These are phyloP conservation scores for Cherax destructor DNA, from an alignment of 1,140 invertebrate species.

Conservation along the genomic window DNA sequence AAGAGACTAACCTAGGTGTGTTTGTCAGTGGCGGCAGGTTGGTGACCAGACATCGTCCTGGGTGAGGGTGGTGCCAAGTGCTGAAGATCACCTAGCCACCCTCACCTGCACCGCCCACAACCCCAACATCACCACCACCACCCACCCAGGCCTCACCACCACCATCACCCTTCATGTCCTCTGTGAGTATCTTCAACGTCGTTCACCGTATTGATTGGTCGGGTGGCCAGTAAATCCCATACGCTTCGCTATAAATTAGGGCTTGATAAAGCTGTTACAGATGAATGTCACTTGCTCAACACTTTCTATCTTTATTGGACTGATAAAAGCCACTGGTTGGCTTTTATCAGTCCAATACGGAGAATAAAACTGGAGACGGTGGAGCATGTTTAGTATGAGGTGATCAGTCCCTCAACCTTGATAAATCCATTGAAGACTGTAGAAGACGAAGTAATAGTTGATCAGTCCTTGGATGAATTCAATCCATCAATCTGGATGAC, in stretches of 20 bases:
- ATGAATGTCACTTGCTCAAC: too few relatives aligned
- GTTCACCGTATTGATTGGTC: too few relatives aligned
- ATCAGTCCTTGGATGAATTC: neutral
- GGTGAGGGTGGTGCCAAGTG: slow-evolving; percentile 19
- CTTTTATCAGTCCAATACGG: neutral
- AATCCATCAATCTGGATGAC: neutral
- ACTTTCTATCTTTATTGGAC: neutral
- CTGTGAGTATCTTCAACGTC: slow-evolving; percentile 80
- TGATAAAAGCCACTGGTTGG: too few relatives aligned
- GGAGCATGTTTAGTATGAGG: neutral
- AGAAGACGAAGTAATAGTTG: neutral
- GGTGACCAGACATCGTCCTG: slow-evolving; percentile 40
- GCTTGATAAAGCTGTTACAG: too few relatives aligned
- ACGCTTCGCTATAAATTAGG: too few relatives aligned
- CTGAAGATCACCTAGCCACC: slow-evolving; percentile 84
- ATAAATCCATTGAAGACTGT: neutral
- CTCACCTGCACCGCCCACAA: slow-evolving; percentile 91
- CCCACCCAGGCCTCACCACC: slow-evolving; percentile 83
- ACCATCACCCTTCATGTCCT: slow-evolving; percentile 90
- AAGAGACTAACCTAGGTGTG: too few relatives aligned
- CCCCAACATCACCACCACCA: slow-evolving; percentile 87
- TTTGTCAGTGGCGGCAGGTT: slow-evolving; percentile 30
- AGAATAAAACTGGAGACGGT: neutral
- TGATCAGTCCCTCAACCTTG: neutral
- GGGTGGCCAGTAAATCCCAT: too few relatives aligned